Conservation (phyloP, 30 jellyfish, hydroid and myxozoan genomes). For the Aurelia aurita complex sp. Pacific region DNA sequence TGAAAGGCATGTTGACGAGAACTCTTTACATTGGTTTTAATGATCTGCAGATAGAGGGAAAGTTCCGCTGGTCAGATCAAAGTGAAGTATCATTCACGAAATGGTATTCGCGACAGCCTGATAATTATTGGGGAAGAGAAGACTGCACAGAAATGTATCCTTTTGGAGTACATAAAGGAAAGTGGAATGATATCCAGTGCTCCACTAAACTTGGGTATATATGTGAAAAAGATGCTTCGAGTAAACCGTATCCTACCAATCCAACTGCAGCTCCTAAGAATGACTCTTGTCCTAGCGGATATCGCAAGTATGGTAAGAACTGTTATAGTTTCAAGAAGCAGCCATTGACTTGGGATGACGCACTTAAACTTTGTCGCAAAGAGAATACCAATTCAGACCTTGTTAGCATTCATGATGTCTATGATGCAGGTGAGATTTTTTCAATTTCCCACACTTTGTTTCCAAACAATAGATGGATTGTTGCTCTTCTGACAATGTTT, state of each 20-base stretch:
- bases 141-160: constrained; percentile 94
- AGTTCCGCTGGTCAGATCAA: constrained; percentile 93
- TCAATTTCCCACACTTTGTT: too few species aligned
- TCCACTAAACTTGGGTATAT: constrained; percentile 68
- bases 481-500: too few species aligned
- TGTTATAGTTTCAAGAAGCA: constrained; percentile 65
- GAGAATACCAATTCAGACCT: constrained; percentile 63
- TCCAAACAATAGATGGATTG: too few species aligned
- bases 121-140: constrained; percentile 71
- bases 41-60: constrained; percentile 75
- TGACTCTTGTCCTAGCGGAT: constrained; percentile 68
- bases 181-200: constrained; percentile 91
- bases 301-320: constrained; percentile 42
- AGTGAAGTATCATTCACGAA: constrained; percentile 69
- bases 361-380: constrained; percentile 49
- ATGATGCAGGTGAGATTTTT: constrained; percentile 81
- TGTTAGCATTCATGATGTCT: constrained; percentile 56
- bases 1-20: constrained; percentile 38
- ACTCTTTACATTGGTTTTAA: constrained; percentile 76
- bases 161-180: constrained; percentile 60
- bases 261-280: constrained; percentile 37
- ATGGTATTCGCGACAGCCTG: constrained; percentile 88
- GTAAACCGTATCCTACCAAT: constrained; percentile 7
- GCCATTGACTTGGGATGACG: constrained; percentile 86
- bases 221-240: constrained; percentile 76